Percentiles rank a stretch among this genome's conserved stretches.
These are phyloP conservation scores for Polyommatus icarus DNA, from an alignment of 2,888 invertebrate genomes.

Conservation along the genomic window DNA sequence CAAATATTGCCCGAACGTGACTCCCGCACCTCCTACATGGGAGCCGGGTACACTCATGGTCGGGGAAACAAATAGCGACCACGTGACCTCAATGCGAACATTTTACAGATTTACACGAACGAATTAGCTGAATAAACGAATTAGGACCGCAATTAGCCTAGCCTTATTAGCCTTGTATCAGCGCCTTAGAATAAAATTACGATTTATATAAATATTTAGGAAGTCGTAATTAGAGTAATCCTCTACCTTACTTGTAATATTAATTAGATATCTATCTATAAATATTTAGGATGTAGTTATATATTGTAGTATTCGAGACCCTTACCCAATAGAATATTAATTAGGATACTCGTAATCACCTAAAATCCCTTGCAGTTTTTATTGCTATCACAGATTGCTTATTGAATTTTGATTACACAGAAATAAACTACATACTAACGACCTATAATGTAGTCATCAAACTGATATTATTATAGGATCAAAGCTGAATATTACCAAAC, in stretches of 20 bases:
- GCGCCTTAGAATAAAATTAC: background rate
- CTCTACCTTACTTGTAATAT: background rate
- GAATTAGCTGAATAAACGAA: slow-evolving; percentile 6
- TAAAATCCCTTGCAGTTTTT: too few species aligned
- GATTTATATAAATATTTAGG: background rate
- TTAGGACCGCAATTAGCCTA: background rate
- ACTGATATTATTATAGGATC: background rate
- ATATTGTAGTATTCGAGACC: background rate
- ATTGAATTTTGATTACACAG: too few species aligned
- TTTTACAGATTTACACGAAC: background rate
- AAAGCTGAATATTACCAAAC: background rate
- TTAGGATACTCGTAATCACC: too few species aligned
- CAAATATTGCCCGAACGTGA: slow-evolving; percentile 76
- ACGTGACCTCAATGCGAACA: slow-evolving; percentile 34
- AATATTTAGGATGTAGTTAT: too few species aligned
- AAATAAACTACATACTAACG: too few species aligned
- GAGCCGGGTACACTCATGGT: slow-evolving; percentile 34
- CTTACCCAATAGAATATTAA: too few species aligned
- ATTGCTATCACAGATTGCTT: too few species aligned
- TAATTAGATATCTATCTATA: too few species aligned
- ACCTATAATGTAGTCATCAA: background rate
- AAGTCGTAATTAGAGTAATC: background rate
- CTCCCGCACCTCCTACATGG: slow-evolving; percentile 47
- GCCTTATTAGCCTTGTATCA: background rate
- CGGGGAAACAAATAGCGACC: slow-evolving; percentile 36